Percentiles rank a stretch among this genome's conserved stretches.
These are phyloP conservation scores for Enteromius argenteus DNA, from an alignment of 2,797 vertebrate genomes.

Conservation along the genomic window DNA sequence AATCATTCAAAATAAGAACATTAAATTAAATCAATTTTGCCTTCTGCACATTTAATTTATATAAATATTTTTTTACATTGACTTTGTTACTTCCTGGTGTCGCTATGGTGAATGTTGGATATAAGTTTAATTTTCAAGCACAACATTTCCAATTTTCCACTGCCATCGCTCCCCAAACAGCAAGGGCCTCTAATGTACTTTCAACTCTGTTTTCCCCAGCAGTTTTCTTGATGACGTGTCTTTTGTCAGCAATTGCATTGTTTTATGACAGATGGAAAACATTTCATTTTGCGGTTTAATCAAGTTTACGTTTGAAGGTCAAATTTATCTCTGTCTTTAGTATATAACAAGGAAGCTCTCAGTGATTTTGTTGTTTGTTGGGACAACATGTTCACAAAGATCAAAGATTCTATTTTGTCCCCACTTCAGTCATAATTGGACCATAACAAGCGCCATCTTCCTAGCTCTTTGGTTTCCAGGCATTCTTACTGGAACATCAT, in stretches of 20 bases:
- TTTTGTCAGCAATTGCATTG: slow-evolving; percentile 36
- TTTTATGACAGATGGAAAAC: slow-evolving; percentile 17
- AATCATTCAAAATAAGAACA: not conserved
- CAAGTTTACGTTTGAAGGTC: not conserved
- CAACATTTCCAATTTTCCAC: slow-evolving; percentile 11
- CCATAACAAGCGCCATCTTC: slow-evolving; percentile 16
- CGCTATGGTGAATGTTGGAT: not conserved
- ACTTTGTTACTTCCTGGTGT: not conserved
- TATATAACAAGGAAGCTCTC: slow-evolving; percentile 20
- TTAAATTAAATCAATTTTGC: not conserved
- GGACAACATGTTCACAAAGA: slow-evolving; percentile 5
- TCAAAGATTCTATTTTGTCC: slow-evolving; percentile 39
- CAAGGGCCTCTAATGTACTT: slow-evolving; percentile 12
- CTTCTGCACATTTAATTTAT: not conserved
- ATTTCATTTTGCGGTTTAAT: not conserved
- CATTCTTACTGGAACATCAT: slow-evolving; percentile 34
- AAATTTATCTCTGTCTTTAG: not conserved
- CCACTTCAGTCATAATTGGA: slow-evolving; percentile 23
- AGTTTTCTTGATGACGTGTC: slow-evolving; percentile 20
- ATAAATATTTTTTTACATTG: not conserved
- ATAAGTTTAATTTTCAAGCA: slow-evolving; percentile 8
- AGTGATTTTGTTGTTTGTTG: not conserved
- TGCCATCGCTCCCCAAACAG: not conserved
- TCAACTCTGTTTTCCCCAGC: not conserved
- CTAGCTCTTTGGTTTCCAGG: slow-evolving; percentile 18